Percentiles rank a stretch among this genome's conserved stretches.
These are phyloP conservation scores for Tetanocera ferruginea DNA, from an alignment of 2,888 invertebrate genomes.

Conservation along the genomic window DNA sequence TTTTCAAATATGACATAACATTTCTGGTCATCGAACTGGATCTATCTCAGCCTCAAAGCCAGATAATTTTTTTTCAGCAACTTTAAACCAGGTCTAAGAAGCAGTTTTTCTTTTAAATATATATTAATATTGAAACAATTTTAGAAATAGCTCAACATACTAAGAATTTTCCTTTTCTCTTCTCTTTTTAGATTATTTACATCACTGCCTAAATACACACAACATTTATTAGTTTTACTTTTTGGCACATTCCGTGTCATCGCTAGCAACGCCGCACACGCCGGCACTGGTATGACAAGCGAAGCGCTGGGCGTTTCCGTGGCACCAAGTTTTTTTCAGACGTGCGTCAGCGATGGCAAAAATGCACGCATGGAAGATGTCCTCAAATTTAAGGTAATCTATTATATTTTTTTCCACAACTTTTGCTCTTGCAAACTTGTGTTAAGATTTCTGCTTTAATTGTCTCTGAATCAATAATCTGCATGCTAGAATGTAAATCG, in stretches of 20 bases:
- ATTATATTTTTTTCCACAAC: constrained; percentile 6
- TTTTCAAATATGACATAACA: no score
- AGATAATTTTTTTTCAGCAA: no score
- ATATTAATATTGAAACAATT: no score
- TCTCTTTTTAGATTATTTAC: constrained; percentile 81
- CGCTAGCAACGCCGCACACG: constrained; percentile 90
- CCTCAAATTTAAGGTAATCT: constrained; percentile 88
- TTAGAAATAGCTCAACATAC: no score
- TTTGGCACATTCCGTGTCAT: constrained; percentile 98
- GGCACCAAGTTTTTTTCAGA: constrained; percentile 96
- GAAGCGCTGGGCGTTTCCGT: constrained; percentile 96
- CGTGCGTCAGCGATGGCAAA: constrained; percentile 94
- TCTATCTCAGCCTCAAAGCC: no score
- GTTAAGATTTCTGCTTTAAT: background rate
- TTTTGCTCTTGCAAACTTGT: background rate
- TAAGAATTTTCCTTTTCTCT: constrained; percentile 42
- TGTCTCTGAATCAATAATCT: no score
- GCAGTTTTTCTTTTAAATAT: no score
- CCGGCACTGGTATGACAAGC: constrained; percentile 93
- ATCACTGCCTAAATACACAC: constrained; percentile 89
- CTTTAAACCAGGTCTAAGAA: no score
- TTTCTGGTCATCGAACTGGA: no score
- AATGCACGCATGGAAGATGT: constrained; percentile 97
- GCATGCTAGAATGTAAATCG: no score
- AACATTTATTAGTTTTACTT: constrained; percentile 91